phyloP scores from a whole-genome alignment of 2,797 vertebrate species.

The Sparus aurata region DNA sequence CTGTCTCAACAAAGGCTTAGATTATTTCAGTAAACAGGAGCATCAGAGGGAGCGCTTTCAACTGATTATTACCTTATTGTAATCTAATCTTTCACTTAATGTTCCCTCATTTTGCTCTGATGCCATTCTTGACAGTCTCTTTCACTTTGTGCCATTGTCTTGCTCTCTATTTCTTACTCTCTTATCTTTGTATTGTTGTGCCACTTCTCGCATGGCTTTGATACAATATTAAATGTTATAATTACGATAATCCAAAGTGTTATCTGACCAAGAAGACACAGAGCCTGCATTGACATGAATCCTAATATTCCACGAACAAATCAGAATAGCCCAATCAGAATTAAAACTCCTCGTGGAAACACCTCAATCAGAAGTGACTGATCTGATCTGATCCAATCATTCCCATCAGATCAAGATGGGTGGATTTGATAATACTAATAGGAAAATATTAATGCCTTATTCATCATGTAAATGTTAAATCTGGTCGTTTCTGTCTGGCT shows the following conservation, averaged over 20 bases:
- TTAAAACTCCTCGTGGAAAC: too few species aligned
- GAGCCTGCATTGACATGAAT: background rate
- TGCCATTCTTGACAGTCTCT: background rate
- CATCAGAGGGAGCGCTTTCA: conserved; percentile 27
- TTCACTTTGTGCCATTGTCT: background rate
- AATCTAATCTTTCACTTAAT: conserved; percentile 51
- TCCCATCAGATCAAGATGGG: too few species aligned
- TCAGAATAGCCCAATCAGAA: too few species aligned
- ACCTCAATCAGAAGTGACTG: too few species aligned
- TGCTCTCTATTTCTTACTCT: background rate
- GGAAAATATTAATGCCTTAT: too few species aligned
- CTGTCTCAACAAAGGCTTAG: conserved; percentile 41
- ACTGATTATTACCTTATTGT: conserved; percentile 48
- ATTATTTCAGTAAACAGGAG: conserved; percentile 55
- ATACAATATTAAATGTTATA: conserved; percentile 2
- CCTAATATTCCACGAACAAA: too few species aligned
- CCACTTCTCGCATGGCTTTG: background rate
- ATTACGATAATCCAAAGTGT: conserved; percentile 11
- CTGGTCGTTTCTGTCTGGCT: too few species aligned
- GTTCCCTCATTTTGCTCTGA: conserved; percentile 19
- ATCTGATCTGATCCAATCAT: too few species aligned
- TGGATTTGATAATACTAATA: too few species aligned
- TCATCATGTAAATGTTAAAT: too few species aligned
- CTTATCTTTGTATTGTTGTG: background rate
- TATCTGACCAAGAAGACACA: background rate